These are phyloP conservation scores for Bombus turneri DNA, from an alignment of 1,140 invertebrate species.

Conservation along the genomic window DNA sequence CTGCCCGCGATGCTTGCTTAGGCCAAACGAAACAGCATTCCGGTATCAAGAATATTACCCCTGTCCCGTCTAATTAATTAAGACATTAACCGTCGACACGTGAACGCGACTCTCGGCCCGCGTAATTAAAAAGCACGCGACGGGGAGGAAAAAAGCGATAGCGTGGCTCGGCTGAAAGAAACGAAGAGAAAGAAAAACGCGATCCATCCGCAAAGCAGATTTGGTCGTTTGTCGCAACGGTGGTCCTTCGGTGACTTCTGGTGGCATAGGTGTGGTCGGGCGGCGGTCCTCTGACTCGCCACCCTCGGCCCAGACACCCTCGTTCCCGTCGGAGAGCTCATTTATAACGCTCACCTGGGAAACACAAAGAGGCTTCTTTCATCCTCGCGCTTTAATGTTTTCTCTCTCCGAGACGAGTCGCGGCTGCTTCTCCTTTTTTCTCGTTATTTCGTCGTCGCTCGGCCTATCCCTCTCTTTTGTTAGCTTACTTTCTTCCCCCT, in stretches of 20 bases:
- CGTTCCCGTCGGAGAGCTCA: conserved; percentile 72
- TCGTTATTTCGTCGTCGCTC: conserved; percentile 61
- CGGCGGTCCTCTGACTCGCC: conserved; percentile 33
- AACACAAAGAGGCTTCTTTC: conserved; percentile 79
- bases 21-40: background rate
- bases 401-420: conserved; percentile 54
- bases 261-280: conserved; percentile 79
- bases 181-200: conserved; percentile 14
- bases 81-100: conserved; percentile 12
- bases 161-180: no score
- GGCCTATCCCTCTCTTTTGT: background rate
- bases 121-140: conserved; percentile 26
- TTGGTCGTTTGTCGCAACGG: conserved; percentile 70
- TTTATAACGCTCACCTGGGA: conserved; percentile 81
- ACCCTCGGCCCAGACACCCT: conserved; percentile 48
- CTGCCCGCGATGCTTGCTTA: background rate
- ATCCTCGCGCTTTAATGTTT: conserved; percentile 72
- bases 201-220: conserved; percentile 63
- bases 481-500: conserved; percentile 30
- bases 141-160: no score
- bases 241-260: conserved; percentile 73
- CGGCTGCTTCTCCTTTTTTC: conserved; percentile 57
- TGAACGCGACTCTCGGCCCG: background rate
- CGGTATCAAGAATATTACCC: conserved; percentile 9
- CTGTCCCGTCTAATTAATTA: conserved; percentile 27